Conservation (phyloP, 2,797 vertebrate genomes). For the Hoplostethus atlanticus region DNA sequence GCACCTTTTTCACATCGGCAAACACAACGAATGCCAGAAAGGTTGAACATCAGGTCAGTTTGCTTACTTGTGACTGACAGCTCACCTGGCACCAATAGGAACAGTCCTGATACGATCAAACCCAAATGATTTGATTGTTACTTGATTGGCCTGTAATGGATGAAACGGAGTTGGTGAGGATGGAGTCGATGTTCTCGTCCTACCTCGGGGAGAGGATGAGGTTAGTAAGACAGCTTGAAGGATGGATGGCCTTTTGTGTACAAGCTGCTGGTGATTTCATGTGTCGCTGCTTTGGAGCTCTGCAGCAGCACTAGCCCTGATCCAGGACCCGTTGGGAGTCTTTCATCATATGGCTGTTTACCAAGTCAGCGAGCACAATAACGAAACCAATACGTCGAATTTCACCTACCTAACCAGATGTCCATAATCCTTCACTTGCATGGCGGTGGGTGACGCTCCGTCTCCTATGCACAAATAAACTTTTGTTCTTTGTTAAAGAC, state of each 20-base stretch:
- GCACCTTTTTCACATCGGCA: constrained; percentile 20
- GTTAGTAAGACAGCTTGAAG: constrained; percentile 61
- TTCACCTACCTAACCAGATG: no score
- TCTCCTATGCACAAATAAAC: no score
- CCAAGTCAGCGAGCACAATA: no score
- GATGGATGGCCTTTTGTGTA: constrained; percentile 56
- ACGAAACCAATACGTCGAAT: no score
- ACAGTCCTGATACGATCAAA: constrained; percentile 14
- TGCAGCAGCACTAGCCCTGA: constrained; percentile 64
- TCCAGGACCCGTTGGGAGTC: no score
- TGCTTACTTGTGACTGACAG: constrained; percentile 8
- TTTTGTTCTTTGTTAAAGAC: no score
- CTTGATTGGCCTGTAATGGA: constrained; percentile 27
- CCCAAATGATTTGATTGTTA: neutral
- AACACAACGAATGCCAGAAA: constrained; percentile 6
- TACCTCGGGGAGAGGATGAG: constrained; percentile 58
- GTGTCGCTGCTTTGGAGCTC: constrained; percentile 55
- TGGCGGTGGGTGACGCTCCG: no score
- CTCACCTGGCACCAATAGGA: constrained; percentile 22
- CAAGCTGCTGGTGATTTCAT: constrained; percentile 60
- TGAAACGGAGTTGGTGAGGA: constrained; percentile 18
- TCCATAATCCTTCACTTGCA: no score
- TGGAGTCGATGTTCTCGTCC: constrained; percentile 59
- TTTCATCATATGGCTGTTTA: no score
- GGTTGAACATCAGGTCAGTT: constrained; percentile 26